Base-by-base conservation (phyloP, 2,888 invertebrate species). In the Protodeltote pygarga region DNA sequence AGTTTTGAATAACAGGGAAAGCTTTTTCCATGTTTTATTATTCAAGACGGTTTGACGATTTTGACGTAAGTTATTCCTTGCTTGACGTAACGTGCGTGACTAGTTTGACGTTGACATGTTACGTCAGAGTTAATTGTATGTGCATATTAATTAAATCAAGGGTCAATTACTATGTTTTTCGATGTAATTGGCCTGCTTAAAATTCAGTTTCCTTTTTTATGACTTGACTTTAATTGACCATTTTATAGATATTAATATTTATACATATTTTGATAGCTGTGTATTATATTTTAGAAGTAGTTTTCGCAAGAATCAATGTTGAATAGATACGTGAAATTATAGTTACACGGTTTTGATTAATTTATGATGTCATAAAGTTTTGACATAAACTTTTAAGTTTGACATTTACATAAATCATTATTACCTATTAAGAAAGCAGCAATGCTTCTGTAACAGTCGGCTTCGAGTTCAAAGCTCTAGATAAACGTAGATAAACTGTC, bases 101-200 rank as follows among this genome's bases (percentile, higher is more conserved):
- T n/a, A 45, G 4, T 23, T 37, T 33, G 38, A 45, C 24, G 15
- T 59, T 40, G 52, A 50, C 58, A 42, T 17, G 32, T 51, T 51
- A 37, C 32, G 40, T 49, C 25, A 45, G n/a, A n/a, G 32, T 27
- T 40, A 51, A 33, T 27, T 19, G 20, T 23, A 44, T 55, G 41
- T 32, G 28, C 44, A 53, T 64, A 32, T 45, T 45, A 41, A 37
- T 55, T 55, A 44, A 47, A 52, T 31, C 27, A 39, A 27, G 1
- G 10, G 16, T 34, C 48, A 48, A 63, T 51, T 54, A 57, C 21
- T 29, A 25, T 5, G 27, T 17, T 44, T 61, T 46, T 35, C n/a
- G 11, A 21, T 44, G 29, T 51, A 47, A 61, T 50, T 40, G 19
- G 23, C 3, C 16, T 34, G 23, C 14, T 39, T 34, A 27, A 17